A percentile compares a stretch with the other conserved stretches of the same genome.
phyloP scores from a whole-genome alignment of 1,140 invertebrate genomes.

The Episyrphus balteatus region DNA sequence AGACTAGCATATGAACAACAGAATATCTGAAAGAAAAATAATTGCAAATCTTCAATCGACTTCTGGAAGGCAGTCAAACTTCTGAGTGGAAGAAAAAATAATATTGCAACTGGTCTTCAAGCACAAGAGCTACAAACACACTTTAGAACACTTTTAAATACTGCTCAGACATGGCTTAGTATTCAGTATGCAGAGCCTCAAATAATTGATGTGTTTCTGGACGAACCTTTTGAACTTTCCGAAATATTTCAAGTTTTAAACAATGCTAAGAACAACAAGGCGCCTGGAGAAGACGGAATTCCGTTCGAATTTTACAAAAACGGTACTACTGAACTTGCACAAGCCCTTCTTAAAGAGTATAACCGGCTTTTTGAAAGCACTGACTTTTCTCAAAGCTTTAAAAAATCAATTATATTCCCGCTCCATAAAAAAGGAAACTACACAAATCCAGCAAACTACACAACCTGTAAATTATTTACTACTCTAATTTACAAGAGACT shows the following conservation, averaged over 20 bases:
- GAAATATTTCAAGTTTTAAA: background rate
- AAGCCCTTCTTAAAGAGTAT: background rate
- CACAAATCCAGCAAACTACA: slow-evolving; percentile 12
- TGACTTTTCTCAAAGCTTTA: background rate
- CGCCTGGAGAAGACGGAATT: background rate
- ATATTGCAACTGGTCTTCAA: too few relatives aligned
- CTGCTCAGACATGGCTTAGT: background rate
- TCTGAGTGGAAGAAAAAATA: too few relatives aligned
- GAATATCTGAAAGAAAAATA: too few relatives aligned
- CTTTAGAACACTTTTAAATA: background rate
- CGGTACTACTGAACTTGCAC: background rate
- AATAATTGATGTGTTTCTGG: background rate
- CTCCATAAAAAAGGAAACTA: slow-evolving; percentile 14
- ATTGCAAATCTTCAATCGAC: too few relatives aligned
- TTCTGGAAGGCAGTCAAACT: too few relatives aligned
- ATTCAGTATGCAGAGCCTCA: background rate
- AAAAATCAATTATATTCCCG: slow-evolving; percentile 15
- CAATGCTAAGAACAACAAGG: background rate
- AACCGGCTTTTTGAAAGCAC: background rate
- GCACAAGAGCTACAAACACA: too few relatives aligned
- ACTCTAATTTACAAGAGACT: slow-evolving; percentile 9
- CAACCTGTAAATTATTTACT: slow-evolving; percentile 14
- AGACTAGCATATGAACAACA: too few relatives aligned
- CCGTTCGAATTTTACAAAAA: background rate
- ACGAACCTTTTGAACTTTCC: background rate